Base-by-base conservation (phyloP, 2,888 invertebrate genomes). In the Lysandra bellargus region DNA sequence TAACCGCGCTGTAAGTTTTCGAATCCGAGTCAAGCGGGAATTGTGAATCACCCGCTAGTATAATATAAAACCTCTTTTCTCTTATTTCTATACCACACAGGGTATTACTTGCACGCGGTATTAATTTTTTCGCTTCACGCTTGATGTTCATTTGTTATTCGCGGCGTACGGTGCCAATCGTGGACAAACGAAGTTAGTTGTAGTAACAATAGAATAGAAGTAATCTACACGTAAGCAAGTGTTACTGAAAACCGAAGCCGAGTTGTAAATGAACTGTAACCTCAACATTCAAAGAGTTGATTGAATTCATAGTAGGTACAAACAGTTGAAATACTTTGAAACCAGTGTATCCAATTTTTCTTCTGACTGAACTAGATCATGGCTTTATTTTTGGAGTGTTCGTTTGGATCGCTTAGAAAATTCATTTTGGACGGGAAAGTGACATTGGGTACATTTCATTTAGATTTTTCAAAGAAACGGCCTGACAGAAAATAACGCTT, bases 81-180 rank as follows among this genome's bases (percentile, higher is more conserved):
- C 78, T 79, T 79, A 23, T 81, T 57, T 80, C 83, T 83, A 78
- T 30, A 80, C 81, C 81, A 80, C 3, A 80, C 80, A 44, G 44
- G 69, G 61, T 80, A 79, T 78, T 81, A 79, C 78, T 82, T 82
- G 80, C 81, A 83, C 81, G 81, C 80, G 82, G 83, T 82, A 84
- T 84, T 83, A 82, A 81, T 83, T 83, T 84, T 83, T 83, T 82
- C 78, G 79, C 83, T 82, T 79, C 73, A 80, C 78, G 53, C 61
- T 77, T 75, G 79, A 82, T 80, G 80, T 80, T 81, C 79, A 82
- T 80, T 80, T 80, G 80, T 80, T 81, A 78, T 81, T 80, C 60
- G 61, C 23, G 73, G 40, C 23, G 44, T 12, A 79, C 61, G n/a
- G 60, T 74, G 74, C 79, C 14, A 23, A 60, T 40, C 75, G 30